A percentile compares a stretch with the other conserved stretches of the same genome.
phyloP scores from a whole-genome alignment of 1,140 invertebrate genomes.

The Euschistus heros region DNA sequence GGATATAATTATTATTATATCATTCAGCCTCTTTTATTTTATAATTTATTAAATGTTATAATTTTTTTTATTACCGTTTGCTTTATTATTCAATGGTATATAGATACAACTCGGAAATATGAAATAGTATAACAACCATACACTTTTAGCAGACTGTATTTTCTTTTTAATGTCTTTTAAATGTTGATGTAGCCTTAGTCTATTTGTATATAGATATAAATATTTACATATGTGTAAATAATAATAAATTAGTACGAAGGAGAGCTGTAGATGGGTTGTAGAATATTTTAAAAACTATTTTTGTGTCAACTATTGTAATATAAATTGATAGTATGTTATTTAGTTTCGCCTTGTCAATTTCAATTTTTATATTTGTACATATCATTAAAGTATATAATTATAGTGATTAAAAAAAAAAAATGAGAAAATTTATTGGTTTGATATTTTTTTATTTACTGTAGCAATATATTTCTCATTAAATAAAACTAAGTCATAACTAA shows the following conservation, averaged over 20 bases:
- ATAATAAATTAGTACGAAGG: constrained; percentile 1
- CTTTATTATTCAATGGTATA: too few species aligned
- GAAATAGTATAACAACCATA: neutral
- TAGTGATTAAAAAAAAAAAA: neutral
- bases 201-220: constrained; percentile 22
- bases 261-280: constrained; percentile 23
- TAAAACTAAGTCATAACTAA: too few species aligned
- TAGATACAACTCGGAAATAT: neutral
- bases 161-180: neutral
- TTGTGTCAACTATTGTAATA: neutral
- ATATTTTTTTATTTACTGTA: too few species aligned
- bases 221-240: constrained; percentile 11
- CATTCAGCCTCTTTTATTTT: too few species aligned
- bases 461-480: too few species aligned
- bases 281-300: constrained; percentile 21
- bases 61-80: too few species aligned
- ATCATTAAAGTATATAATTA: neutral
- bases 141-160: neutral
- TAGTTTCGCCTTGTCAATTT: constrained; percentile 1
- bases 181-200: neutral
- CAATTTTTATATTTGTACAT: constrained; percentile 2
- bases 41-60: too few species aligned
- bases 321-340: neutral
- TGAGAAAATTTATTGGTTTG: too few species aligned
- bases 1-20: neutral